Conservation (phyloP, 2,113 vertebrate species). For the Tychaedon coryphoeus region DNA sequence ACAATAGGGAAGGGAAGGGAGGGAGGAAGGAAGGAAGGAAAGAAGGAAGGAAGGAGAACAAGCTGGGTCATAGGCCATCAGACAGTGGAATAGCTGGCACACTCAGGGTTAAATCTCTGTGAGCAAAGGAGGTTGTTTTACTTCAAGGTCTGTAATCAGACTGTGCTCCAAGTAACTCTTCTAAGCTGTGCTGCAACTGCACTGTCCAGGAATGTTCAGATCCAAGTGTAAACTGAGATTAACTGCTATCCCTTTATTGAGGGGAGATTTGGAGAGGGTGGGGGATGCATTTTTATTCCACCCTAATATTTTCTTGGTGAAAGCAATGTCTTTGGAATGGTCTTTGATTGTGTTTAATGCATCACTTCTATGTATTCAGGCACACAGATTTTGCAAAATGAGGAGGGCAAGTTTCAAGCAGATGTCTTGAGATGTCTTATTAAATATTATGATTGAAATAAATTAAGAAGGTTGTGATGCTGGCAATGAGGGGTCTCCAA, state of each 20-base stretch:
- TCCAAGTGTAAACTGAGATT: not conserved
- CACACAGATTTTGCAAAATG: not conserved
- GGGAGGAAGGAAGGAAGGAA: not conserved
- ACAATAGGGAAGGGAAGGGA: not conserved
- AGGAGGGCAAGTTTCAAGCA: not conserved
- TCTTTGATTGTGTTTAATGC: not conserved
- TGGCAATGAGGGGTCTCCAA: not conserved
- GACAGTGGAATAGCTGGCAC: not conserved
- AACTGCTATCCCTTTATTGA: not conserved
- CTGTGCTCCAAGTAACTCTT: not conserved
- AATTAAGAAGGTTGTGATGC: not conserved
- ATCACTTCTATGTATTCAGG: not conserved
- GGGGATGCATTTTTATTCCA: not conserved
- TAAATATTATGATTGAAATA: not conserved
- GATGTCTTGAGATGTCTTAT: not conserved
- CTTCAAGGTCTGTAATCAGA: not conserved
- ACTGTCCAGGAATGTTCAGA: not conserved
- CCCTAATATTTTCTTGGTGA: not conserved
- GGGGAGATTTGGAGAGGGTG: not conserved
- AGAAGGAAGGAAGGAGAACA: not conserved
- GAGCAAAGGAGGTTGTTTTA: not conserved
- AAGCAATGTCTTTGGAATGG: not conserved
- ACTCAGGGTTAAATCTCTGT: not conserved
- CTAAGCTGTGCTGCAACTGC: not conserved
- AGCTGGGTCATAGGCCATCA: not conserved